A percentile compares a stretch with the other conserved stretches of the same genome.
Evolutionary conservation across 2,888 invertebrate genomes (phyloP).

Genomic region (Caenorhabditis parvicauda): DNA sequence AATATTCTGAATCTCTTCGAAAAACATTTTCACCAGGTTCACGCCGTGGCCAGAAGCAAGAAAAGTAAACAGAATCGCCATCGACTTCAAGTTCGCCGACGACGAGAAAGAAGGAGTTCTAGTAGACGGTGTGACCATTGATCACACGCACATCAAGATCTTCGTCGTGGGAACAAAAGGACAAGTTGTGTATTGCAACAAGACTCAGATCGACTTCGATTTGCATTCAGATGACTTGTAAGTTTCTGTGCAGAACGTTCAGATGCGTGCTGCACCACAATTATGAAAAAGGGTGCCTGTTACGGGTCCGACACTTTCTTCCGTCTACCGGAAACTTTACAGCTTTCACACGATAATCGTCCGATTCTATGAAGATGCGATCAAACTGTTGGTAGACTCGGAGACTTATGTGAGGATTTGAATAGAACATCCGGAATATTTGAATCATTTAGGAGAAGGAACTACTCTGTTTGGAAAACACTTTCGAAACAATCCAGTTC

Average conservation of each 20-base stretch:
- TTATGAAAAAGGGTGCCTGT: background rate
- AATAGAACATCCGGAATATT: background rate
- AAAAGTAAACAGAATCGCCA: conserved; percentile 15
- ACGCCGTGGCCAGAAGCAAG: conserved; percentile 21
- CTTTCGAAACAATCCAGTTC: conserved; percentile 22
- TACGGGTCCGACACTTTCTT: background rate
- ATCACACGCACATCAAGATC: conserved; percentile 16
- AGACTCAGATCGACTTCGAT: conserved; percentile 24
- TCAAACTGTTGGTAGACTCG: conserved; percentile 20
- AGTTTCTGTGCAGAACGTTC: conserved; percentile 2
- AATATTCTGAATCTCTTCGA: no score
- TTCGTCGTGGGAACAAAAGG: conserved; percentile 32
- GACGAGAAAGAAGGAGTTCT: conserved; percentile 35
- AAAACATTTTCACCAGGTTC: conserved; percentile 2
- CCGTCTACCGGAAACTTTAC: no score
- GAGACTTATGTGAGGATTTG: background rate
- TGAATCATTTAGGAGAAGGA: background rate
- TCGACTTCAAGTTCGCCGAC: conserved; percentile 30
- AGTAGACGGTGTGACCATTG: conserved; percentile 17
- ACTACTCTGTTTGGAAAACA: background rate
- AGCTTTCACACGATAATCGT: conserved; percentile 26
- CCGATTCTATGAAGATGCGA: conserved; percentile 4
- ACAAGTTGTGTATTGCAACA: conserved; percentile 13
- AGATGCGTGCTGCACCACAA: background rate
- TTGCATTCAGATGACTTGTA: conserved; percentile 12